phyloP scores from a whole-genome alignment of 2,797 vertebrate genomes.

The Vespertilio murinus region DNA sequence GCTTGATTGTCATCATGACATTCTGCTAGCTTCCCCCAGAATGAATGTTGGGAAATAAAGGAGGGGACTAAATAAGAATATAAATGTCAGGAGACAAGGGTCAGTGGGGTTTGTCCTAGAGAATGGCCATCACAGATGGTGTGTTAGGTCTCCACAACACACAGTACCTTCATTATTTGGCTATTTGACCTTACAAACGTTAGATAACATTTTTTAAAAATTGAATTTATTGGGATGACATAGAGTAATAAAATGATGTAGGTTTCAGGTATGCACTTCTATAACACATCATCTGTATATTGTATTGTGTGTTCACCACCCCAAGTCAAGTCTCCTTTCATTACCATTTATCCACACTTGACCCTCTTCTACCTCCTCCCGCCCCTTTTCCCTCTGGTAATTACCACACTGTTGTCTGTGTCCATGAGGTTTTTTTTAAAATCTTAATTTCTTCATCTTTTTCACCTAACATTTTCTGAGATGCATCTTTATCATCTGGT shows the following conservation, averaged over 20 bases:
- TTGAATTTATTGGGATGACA: background rate
- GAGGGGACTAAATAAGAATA: background rate
- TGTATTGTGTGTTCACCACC: background rate
- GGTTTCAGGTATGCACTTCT: background rate
- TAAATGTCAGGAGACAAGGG: background rate
- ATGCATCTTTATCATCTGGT: background rate
- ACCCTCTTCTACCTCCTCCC: background rate
- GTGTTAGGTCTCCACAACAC: background rate
- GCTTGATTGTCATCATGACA: background rate
- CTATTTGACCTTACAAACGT: background rate
- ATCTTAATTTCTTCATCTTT: background rate
- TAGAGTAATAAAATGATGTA: background rate
- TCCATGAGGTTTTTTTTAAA: background rate
- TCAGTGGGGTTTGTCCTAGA: background rate
- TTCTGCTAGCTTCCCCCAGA: background rate
- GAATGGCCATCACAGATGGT: background rate
- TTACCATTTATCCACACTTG: background rate
- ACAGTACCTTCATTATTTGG: background rate
- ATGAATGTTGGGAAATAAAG: background rate
- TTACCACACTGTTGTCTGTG: background rate
- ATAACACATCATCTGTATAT: background rate
- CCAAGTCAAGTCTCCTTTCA: background rate
- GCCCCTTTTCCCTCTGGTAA: background rate
- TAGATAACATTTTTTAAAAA: background rate
- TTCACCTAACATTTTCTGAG: background rate